Conservation (phyloP, 2,888 invertebrate species). For the Dendrolimus houi region DNA sequence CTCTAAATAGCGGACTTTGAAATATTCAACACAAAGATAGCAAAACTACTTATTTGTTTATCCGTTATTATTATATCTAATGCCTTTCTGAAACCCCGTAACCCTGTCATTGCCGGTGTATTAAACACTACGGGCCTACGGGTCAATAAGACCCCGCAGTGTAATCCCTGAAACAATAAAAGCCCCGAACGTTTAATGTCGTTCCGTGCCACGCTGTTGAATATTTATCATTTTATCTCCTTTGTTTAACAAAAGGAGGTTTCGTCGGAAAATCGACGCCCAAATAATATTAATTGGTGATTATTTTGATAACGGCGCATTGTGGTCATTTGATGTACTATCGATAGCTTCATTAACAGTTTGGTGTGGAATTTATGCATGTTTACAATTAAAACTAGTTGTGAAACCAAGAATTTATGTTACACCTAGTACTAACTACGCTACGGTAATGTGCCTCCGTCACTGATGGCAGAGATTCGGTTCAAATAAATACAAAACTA, state of each 20-base stretch:
- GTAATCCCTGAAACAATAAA: constrained; percentile 29
- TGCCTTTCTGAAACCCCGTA: neutral
- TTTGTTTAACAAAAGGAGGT: neutral
- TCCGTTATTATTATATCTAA: too few relatives aligned
- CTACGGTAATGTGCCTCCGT: too few relatives aligned
- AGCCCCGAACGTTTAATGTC: constrained; percentile 19
- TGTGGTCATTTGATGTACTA: neutral
- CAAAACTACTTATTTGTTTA: too few relatives aligned
- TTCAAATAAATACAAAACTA: too few relatives aligned
- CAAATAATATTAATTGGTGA: neutral
- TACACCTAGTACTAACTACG: too few relatives aligned
- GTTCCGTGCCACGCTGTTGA: constrained; percentile 20
- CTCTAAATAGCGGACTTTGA: too few relatives aligned
- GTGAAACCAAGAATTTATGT: too few relatives aligned
- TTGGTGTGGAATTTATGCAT: too few relatives aligned
- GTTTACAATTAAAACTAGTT: too few relatives aligned
- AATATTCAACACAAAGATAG: too few relatives aligned
- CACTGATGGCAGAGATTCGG: too few relatives aligned
- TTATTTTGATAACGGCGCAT: neutral
- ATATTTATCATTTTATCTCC: constrained; percentile 25
- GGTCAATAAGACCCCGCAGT: constrained; percentile 7
- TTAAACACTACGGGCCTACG: neutral
- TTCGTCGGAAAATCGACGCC: neutral
- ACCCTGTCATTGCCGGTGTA: neutral
- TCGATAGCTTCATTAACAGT: neutral